Base-by-base conservation (phyloP, 2,113 vertebrate genomes). In the Ictalurus furcatus region DNA sequence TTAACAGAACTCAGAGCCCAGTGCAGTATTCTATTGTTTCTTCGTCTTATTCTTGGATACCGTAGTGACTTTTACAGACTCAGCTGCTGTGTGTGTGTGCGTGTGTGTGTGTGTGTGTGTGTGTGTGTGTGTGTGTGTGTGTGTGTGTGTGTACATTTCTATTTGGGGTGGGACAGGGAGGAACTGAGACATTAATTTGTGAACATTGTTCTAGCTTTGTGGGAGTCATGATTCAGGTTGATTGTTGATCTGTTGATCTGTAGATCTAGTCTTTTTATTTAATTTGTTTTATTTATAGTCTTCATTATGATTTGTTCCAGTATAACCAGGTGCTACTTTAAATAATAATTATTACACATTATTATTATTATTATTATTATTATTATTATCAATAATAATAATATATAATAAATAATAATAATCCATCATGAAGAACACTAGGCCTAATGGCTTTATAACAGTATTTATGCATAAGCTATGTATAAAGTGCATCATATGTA, bases 1-100 rank as follows among this genome's bases (percentile, higher is more conserved):
- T 85, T 88, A 86, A 89, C 74, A 83, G 69, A 80, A n/a, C 76
- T 86, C 84, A 90, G 67, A 67, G 84, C 34, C 76, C 84, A 79
- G 67, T 90, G 48, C 79, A 81, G 28, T 81, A 34, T 58, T 34
- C n/a, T 78, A 28, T 78, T 82, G 54, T 59, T 82, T 58, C 14
- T 82, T 56, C 2, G 4, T 82, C 4, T 34, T 59, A n/a, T 58
- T 56, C 59, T 67, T 84, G n/a, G 19, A 63, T 52, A 58, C 80
- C 23, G 3, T 14, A 87, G 37, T 48, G 17, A n/a, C 7, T 85
- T 52, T 52, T 67, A 44, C 40, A 67, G 59, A 85, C 25, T 82
- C 6, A 11, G 54, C 56, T 58, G 23, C 73, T 19, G 5, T 76
- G 37, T 76, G 54, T 40, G 56, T 83, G 56, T 63, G 58, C 44